phyloP scores from a whole-genome alignment of 2,888 invertebrate species.

The Tetragonisca angustula region DNA sequence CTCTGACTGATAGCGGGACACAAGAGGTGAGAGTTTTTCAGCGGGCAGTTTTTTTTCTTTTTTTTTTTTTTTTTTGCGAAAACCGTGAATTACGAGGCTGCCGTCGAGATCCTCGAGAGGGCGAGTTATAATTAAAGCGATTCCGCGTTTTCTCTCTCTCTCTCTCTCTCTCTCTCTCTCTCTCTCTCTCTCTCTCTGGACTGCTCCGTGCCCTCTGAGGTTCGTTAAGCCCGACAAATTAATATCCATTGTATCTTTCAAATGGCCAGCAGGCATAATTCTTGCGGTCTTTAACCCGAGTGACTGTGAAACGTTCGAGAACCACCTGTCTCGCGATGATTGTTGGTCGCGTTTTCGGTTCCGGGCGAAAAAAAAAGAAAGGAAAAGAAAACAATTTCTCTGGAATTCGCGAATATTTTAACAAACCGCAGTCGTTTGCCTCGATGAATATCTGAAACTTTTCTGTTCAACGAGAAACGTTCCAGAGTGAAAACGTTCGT shows the following conservation, averaged over 20 bases:
- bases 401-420: not conserved
- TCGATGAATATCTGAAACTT: conserved; percentile 15
- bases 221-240: conserved; percentile 64
- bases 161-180: not conserved
- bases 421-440: not conserved
- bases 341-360: conserved; percentile 1
- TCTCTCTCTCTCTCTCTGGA: not conserved
- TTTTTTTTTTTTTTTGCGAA: no score
- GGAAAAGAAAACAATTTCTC: not conserved
- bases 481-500: not conserved
- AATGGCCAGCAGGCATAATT: conserved; percentile 41
- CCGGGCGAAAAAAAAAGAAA: not conserved
- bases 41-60: not conserved
- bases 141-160: conserved; percentile 12
- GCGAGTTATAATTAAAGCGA: conserved; percentile 58
- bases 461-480: not conserved
- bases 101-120: not conserved
- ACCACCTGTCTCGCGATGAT: not conserved
- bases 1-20: not conserved
- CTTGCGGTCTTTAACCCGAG: conserved; percentile 24
- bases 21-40: conserved; percentile 8
- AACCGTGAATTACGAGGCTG: conserved; percentile 11
- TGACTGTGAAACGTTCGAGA: not conserved
- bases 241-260: conserved; percentile 59
- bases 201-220: conserved; percentile 41